Base-by-base conservation (phyloP, 2,888 invertebrate genomes). In the Parascotia fuliginaria region DNA sequence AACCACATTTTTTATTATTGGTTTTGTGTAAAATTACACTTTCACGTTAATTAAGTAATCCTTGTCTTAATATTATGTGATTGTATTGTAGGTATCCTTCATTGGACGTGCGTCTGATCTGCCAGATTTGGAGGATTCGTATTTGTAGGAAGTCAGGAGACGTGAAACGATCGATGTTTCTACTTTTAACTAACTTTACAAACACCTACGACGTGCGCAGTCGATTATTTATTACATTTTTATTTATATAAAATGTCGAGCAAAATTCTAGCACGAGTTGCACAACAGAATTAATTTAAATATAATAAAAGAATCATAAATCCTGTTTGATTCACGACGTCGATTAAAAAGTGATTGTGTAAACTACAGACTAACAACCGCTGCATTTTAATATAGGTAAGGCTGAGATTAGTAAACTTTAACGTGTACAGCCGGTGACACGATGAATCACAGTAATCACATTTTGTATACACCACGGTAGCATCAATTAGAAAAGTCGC, bases 401-500 rank as follows among this genome's bases (percentile, higher is more conserved):
- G 61, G 42, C 39, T 16, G 58, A 61, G 58, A 61, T 66, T 66
- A 66, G 64, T 64, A 42, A 65, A 66, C 62, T 64, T 56, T 45
- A 68, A 55, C 67, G 53, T 65, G 69, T 66, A 60, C 46, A 27
- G 55, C 42, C 54, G 53, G 55, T 60, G 65, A 58, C 65, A 60
- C 56, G 55, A 60, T 70, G 70, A 65, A 65, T 68, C 69, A 81
- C 77, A 78, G 75, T 56, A 56, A 62, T 52, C 64, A 37, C 67
- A 70, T 70, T 64, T 59, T 52, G 50, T 60, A 65, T 68, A 66
- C 67, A 64, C 67, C 65, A 69, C 73, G 70, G 64, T 72, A 68
- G 60, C 77, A 67, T 73, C 78, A 74, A 78, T 80, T 80, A 79
- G 73, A 77, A 61, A 69, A 67, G 75, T 73, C 59, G 70, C 55